Evolutionary conservation across 2,888 invertebrate species (phyloP), one percentile per base, ranked within the genome.

Genomic region (Cacoxenus indagator): DNA sequence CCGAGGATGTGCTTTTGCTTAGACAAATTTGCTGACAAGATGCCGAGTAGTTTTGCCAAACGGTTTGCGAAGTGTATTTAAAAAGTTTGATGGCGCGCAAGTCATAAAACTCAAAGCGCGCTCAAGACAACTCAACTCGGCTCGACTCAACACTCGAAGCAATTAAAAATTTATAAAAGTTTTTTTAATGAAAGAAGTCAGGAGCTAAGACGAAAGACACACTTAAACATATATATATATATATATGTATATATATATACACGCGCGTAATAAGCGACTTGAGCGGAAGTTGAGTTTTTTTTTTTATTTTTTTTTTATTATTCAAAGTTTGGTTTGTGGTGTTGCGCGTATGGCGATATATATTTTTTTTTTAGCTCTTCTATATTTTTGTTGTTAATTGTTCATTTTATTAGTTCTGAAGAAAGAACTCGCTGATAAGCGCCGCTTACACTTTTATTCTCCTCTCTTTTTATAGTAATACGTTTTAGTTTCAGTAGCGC

Each of bases 131-230:
- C 8, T 48, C 26, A 26, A 55, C 55, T 55, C 22, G 14, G 17
- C 24, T 3, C 4, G 4, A 24, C 54, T 54, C 54, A n/a, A 29
- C 17, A 29, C 45, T 9, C 61, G 14, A 57, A 29, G 66, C 66
- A 66, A 66, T 66, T 66, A 66, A 66, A 66, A 66, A 66, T 57
- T 66, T 57, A 14, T n/a, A n/a, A 57, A 43, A 66, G 57, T 26
- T 45, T 45, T 66, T 62, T 62, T 61, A 61, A 61, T 61, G 61
- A 61, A 61, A 61, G 61, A 55, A 24, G 51, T 51, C 51, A n/a
- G n/a, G 22, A 17, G 22, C 19, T 51, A 51, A 51, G 51, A 11
- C 19, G 51, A 14, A 22, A 51, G n/a, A 48, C 19, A 48, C 17
- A 51, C 51, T 6, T 19, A 19, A 5, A 22, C 51, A 51, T 9